A percentile compares a stretch with the other conserved stretches of the same genome.
Conservation (phyloP, 1,140 invertebrate species). For the Frieseomelitta varia region DNA sequence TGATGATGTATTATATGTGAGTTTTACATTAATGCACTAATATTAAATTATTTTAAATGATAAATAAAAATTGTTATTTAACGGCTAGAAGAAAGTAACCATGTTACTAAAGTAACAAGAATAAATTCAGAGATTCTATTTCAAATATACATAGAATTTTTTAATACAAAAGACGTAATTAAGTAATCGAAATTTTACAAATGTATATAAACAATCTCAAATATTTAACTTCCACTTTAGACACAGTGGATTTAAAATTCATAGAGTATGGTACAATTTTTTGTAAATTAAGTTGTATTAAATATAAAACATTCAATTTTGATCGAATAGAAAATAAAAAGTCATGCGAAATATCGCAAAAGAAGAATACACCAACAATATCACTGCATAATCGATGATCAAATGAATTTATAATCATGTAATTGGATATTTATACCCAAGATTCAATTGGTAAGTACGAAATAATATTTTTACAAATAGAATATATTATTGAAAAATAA, state of each 20-base stretch:
- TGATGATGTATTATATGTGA: background rate
- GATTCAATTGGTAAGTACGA: slow-evolving; percentile 13
- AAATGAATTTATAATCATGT: slow-evolving; percentile 12
- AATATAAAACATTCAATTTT: slow-evolving; percentile 20
- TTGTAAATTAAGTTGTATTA: slow-evolving; percentile 4
- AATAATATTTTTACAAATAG: background rate
- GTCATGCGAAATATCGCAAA: slow-evolving; percentile 17
- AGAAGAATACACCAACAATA: background rate
- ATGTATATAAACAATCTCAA: slow-evolving; percentile 38
- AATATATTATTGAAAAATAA: background rate
- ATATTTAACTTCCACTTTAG: slow-evolving; percentile 22
- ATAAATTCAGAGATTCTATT: background rate
- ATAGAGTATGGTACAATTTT: background rate
- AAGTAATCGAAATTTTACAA: slow-evolving; percentile 26
- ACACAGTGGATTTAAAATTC: slow-evolving; percentile 18
- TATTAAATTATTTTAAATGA: background rate
- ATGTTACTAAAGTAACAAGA: background rate
- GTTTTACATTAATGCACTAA: background rate
- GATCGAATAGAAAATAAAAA: slow-evolving; percentile 8
- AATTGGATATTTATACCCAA: background rate
- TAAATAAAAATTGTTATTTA: background rate
- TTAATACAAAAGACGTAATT: background rate
- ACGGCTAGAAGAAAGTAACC: background rate
- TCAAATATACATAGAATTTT: background rate
- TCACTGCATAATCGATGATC: background rate